phyloP scores from a whole-genome alignment of 2,113 vertebrate genomes.

The Elephas maximus region DNA sequence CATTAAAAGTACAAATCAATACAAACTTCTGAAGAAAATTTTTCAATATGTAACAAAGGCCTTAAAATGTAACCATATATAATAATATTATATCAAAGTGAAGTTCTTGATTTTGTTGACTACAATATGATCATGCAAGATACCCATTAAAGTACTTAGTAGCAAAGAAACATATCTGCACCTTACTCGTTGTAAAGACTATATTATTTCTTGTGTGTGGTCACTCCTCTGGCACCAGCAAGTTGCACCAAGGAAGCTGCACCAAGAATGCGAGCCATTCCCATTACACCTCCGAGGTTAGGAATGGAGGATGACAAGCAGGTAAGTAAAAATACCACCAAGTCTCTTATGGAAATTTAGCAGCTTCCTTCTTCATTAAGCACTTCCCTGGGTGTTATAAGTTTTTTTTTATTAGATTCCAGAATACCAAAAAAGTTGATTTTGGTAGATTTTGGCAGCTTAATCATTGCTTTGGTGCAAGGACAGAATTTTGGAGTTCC shows the following conservation, averaged over 20 bases:
- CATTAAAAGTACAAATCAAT: neutral
- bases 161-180: neutral
- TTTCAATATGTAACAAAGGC: neutral
- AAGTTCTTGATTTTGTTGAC: neutral
- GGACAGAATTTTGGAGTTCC: neutral
- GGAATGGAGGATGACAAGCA: neutral
- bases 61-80: neutral
- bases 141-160: neutral
- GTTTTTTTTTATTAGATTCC: neutral
- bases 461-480: neutral
- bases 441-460: neutral
- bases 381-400: neutral
- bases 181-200: neutral
- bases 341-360: neutral
- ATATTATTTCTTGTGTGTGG: neutral
- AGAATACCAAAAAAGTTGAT: neutral
- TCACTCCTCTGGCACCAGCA: neutral
- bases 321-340: neutral
- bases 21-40: neutral
- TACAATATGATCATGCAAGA: neutral
- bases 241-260: neutral
- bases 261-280: neutral
- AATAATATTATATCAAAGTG: neutral
- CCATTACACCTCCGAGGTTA: neutral
- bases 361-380: slow-evolving; percentile 26